phyloP scores from a whole-genome alignment of 2,797 vertebrate species.

The Macropodus opercularis region DNA sequence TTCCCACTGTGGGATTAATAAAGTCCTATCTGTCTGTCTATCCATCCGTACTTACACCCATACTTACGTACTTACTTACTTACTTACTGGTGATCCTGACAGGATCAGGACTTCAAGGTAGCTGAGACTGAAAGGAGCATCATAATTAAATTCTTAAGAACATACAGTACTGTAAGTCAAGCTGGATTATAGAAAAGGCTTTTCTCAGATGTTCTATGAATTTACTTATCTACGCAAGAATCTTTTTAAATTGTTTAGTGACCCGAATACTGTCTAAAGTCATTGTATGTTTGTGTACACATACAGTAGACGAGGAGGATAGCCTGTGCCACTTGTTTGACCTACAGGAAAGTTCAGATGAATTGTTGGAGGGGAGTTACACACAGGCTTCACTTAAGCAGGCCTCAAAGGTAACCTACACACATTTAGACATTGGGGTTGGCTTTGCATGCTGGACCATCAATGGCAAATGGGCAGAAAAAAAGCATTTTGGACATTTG shows the following conservation, averaged over 20 bases:
- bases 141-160: too few relatives aligned
- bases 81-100: too few relatives aligned
- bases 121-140: too few relatives aligned
- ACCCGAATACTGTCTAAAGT: neutral
- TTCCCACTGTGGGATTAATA: too few relatives aligned
- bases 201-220: too few relatives aligned
- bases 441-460: neutral
- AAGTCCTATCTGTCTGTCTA: too few relatives aligned
- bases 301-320: conserved; percentile 58
- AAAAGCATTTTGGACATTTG: neutral
- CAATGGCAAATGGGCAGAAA: neutral
- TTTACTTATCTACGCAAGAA: neutral
- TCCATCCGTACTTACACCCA: too few relatives aligned
- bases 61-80: too few relatives aligned
- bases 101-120: too few relatives aligned
- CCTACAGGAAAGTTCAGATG: conserved; percentile 62
- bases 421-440: neutral
- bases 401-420: conserved; percentile 50
- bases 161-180: too few relatives aligned
- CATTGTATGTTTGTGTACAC: conserved; percentile 14
- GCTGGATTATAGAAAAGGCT: too few relatives aligned
- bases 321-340: conserved; percentile 35
- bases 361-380: conserved; percentile 48
- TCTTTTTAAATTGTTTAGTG: neutral
- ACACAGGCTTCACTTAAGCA: conserved; percentile 34